Evolutionary conservation across 64 coral and sea anemone species (phyloP).

Genomic region (Hydrozoanthus tunicans): DNA sequence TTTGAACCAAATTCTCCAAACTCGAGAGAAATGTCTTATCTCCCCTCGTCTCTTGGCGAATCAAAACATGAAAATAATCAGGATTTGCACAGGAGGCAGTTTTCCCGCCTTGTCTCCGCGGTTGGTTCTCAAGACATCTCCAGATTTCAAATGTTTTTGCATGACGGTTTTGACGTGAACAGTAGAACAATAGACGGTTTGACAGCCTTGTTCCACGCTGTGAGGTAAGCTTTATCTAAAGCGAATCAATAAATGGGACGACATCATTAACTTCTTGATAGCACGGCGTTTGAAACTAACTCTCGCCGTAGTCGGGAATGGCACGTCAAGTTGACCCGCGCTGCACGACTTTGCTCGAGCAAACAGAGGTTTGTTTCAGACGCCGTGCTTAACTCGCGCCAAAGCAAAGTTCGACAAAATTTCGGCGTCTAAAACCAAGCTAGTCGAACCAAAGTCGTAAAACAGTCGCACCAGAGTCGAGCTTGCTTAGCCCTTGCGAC

Average conservation of each 20-base stretch:
- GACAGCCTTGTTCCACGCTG: constrained; percentile 10
- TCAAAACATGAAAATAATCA: not conserved
- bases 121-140: not conserved
- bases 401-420: no score
- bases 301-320: no score
- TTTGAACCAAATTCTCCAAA: not conserved
- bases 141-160: not conserved
- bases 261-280: no score
- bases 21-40: not conserved
- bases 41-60: not conserved
- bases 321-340: no score
- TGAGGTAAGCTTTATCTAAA: not conserved
- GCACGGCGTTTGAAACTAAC: no score
- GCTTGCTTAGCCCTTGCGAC: no score
- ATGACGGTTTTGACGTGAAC: constrained; percentile 9
- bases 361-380: no score
- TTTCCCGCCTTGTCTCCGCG: not conserved
- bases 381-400: no score
- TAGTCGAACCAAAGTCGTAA: not conserved
- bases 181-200: not conserved
- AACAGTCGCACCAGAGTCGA: no score
- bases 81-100: not conserved
- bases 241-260: no score
- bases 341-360: no score
- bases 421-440: no score